Evolutionary conservation across 2,888 invertebrate species (phyloP).

Genomic region (Oscheius onirici): DNA sequence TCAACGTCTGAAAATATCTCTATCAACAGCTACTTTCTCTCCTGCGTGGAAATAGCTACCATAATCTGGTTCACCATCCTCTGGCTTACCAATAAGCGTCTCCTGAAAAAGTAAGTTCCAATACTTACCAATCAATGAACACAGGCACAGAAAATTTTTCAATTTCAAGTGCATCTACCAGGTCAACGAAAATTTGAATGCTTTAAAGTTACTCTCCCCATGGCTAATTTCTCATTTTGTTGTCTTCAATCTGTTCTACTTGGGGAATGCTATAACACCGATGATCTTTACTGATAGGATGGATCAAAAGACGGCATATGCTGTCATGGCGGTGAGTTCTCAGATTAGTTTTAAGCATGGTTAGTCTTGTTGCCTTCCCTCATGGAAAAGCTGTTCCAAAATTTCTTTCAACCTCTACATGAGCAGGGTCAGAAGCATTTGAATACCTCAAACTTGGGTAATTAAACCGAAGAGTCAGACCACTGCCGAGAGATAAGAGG

Average conservation of each 20-base stretch:
- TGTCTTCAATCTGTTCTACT: neutral
- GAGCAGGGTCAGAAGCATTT: too few relatives aligned
- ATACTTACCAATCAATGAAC: neutral
- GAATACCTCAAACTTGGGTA: too few relatives aligned
- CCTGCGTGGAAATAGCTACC: neutral
- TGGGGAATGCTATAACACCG: neutral
- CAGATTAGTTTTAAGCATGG: too few relatives aligned
- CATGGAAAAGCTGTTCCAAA: too few relatives aligned
- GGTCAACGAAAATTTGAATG: conserved; percentile 8
- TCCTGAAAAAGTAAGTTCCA: neutral
- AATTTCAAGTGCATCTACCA: neutral
- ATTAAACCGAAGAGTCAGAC: too few relatives aligned
- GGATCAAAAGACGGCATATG: neutral
- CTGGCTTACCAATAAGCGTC: neutral
- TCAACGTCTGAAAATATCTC: neutral
- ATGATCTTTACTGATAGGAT: neutral
- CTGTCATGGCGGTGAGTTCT: neutral
- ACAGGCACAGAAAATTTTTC: neutral
- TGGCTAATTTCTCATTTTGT: conserved; percentile 3
- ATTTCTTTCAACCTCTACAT: too few relatives aligned
- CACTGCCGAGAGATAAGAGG: too few relatives aligned
- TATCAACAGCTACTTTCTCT: neutral
- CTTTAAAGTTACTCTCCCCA: neutral
- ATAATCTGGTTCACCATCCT: neutral
- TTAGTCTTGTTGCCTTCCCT: too few relatives aligned